Percentiles rank a stretch among this genome's conserved stretches.
Conservation (phyloP, 2,888 invertebrate genomes). For the Octodonta nipae region DNA sequence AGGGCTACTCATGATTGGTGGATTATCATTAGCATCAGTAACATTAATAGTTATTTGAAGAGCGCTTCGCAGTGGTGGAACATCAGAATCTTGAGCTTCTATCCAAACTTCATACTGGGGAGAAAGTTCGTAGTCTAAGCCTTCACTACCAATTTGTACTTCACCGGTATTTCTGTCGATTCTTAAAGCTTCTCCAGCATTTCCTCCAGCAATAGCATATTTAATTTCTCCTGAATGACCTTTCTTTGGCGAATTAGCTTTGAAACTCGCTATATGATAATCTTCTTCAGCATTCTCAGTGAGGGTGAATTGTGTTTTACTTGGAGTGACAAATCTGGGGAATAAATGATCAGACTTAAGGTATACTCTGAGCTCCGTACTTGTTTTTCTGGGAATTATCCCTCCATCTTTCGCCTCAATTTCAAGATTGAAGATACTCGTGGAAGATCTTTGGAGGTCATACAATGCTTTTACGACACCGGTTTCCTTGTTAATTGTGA, state of each 20-base stretch:
- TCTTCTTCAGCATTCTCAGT: slow-evolving; percentile 70
- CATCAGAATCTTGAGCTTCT: slow-evolving; percentile 75
- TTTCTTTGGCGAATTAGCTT: slow-evolving; percentile 68
- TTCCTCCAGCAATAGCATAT: slow-evolving; percentile 87
- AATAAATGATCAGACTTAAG: slow-evolving; percentile 65
- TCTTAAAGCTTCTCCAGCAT: slow-evolving; percentile 72
- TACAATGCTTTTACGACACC: slow-evolving; percentile 75
- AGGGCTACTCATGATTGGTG: slow-evolving; percentile 65
- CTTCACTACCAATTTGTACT: slow-evolving; percentile 62
- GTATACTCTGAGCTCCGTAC: slow-evolving; percentile 62
- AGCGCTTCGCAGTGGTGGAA: slow-evolving; percentile 66
- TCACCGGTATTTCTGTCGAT: slow-evolving; percentile 70
- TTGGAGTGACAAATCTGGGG: slow-evolving; percentile 60
- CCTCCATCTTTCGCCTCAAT: slow-evolving; percentile 77
- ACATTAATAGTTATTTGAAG: slow-evolving; percentile 75
- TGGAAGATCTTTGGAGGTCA: slow-evolving; percentile 47
- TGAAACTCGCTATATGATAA: slow-evolving; percentile 60
- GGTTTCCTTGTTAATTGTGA: slow-evolving; percentile 63
- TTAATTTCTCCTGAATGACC: slow-evolving; percentile 55
- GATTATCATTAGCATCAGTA: slow-evolving; percentile 85
- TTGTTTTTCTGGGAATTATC: slow-evolving; percentile 50
- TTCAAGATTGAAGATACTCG: slow-evolving; percentile 53
- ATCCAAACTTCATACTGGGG: slow-evolving; percentile 83
- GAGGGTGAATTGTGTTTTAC: slow-evolving; percentile 60
- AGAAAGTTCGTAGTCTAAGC: slow-evolving; percentile 73